Conservation (phyloP, 2,797 vertebrate species). For the Nyctalus aviator region DNA sequence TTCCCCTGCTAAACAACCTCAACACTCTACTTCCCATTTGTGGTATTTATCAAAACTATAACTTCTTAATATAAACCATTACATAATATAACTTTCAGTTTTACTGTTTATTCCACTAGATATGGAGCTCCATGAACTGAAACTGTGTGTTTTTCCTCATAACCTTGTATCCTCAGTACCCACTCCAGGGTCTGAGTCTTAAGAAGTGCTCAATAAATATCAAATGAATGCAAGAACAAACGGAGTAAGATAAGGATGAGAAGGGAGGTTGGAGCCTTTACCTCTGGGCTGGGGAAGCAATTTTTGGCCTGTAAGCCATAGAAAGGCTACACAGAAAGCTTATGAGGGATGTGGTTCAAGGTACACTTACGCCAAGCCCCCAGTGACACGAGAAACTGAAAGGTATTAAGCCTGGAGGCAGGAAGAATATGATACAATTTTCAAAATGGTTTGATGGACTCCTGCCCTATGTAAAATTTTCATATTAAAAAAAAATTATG, state of each 20-base stretch:
- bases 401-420: not conserved
- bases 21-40: slow-evolving; percentile 30
- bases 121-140: not conserved
- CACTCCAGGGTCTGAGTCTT: not conserved
- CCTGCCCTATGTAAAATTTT: not conserved
- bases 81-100: not conserved
- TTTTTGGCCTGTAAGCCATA: not conserved
- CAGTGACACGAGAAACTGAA: not conserved
- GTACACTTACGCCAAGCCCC: not conserved
- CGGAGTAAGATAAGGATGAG: not conserved
- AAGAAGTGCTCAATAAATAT: not conserved
- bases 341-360: not conserved
- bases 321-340: not conserved
- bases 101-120: not conserved
- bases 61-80: slow-evolving; percentile 6
- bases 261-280: not conserved
- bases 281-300: not conserved
- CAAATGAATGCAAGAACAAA: slow-evolving; percentile 8
- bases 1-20: not conserved
- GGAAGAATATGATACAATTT: not conserved
- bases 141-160: not conserved
- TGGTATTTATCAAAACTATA: slow-evolving; percentile 56
- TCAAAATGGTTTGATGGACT: not conserved
- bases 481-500: not conserved
- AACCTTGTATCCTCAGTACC: not conserved